phyloP scores from a whole-genome alignment of 2,797 vertebrate species.

The Fratercula arctica region DNA sequence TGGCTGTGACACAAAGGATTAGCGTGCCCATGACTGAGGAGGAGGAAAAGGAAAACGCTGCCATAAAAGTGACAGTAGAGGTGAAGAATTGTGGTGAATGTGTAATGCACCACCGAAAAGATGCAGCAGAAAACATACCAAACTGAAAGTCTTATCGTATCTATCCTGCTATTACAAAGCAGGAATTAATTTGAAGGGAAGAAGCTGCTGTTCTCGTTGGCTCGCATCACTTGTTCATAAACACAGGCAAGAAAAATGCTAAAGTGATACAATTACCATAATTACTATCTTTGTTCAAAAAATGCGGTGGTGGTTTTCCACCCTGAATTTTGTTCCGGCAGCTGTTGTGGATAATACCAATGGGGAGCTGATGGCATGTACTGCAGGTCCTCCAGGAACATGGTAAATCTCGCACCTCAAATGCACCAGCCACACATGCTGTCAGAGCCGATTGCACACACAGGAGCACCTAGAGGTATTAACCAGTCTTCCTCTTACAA shows the following conservation, averaged over 20 bases:
- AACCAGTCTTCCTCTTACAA: neutral
- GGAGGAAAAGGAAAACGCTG: conserved; percentile 20
- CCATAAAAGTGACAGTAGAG: conserved; percentile 48
- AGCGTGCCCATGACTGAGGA: conserved; percentile 4
- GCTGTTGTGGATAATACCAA: neutral
- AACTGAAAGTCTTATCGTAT: neutral
- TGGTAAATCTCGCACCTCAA: neutral
- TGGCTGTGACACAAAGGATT: conserved; percentile 38
- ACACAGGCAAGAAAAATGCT: neutral
- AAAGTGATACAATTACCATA: neutral
- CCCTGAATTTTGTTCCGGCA: neutral
- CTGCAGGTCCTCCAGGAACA: neutral
- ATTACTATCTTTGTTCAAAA: conserved; percentile 17
- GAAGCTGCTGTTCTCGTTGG: neutral
- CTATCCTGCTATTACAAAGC: neutral
- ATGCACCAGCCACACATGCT: neutral
- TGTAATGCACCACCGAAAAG: conserved; percentile 17
- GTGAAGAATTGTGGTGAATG: conserved; percentile 32
- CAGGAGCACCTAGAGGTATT: neutral
- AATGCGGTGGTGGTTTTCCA: neutral
- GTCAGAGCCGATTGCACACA: neutral
- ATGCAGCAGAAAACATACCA: conserved; percentile 15
- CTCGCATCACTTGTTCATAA: neutral
- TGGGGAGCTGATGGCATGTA: neutral
- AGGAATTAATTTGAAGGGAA: conserved; percentile 4